Conservation (phyloP, 2,113 vertebrate species). For the Pterocles orientalis region DNA sequence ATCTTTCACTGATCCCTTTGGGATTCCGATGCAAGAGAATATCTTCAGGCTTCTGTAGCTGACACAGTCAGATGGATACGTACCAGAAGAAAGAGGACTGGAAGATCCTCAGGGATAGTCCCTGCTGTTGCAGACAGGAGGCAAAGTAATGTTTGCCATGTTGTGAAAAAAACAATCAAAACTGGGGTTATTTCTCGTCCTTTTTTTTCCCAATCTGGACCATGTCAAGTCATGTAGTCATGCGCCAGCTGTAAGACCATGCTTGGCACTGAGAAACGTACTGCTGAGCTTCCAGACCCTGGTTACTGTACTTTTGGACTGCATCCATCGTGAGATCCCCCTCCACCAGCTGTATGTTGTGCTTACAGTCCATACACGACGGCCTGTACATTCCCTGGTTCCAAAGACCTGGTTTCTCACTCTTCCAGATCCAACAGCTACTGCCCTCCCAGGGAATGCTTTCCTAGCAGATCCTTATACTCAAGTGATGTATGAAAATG, state of each 20-base stretch:
- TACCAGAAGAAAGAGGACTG: not conserved
- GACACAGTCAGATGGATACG: not conserved
- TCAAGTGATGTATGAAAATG: conserved; percentile 34
- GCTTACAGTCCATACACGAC: not conserved
- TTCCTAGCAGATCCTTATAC: not conserved
- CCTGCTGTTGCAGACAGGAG: not conserved
- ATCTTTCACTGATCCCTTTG: not conserved
- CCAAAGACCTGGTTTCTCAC: not conserved
- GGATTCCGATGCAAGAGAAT: rapidly evolving
- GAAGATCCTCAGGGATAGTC: not conserved
- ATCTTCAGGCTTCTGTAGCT: not conserved
- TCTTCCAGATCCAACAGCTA: not conserved
- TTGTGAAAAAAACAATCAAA: not conserved
- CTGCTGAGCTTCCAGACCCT: not conserved
- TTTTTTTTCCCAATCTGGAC: not conserved
- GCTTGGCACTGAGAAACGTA: not conserved
- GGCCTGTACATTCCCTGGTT: not conserved
- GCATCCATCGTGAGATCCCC: not conserved
- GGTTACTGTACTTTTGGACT: not conserved
- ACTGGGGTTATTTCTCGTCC: not conserved
- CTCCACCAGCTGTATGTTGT: not conserved
- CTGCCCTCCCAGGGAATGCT: not conserved
- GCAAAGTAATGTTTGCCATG: not conserved
- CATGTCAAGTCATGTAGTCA: no score
- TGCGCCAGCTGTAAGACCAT: not conserved